Evolutionary conservation across 2,113 vertebrate species (phyloP).

Genomic region (Setophaga coronata): DNA sequence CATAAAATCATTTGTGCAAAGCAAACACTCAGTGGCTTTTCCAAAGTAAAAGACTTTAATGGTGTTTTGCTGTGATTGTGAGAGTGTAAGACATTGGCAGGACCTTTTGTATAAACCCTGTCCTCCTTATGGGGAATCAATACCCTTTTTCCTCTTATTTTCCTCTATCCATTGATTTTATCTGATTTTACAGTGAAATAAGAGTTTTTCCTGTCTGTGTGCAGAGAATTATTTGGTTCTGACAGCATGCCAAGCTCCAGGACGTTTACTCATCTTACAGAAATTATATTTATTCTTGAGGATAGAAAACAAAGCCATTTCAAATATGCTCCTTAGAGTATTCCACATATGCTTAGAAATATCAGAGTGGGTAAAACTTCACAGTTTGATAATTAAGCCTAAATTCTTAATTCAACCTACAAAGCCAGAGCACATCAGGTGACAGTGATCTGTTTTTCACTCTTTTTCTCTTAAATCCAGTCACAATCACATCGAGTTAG

Average conservation of each 20-base stretch:
- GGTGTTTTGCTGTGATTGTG: not conserved
- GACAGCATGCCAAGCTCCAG: not conserved
- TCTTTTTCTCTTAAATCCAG: not conserved
- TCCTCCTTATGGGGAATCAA: not conserved
- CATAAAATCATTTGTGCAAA: not conserved
- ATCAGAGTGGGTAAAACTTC: not conserved
- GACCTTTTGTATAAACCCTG: rapidly evolving
- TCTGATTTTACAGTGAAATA: not conserved
- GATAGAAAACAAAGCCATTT: not conserved
- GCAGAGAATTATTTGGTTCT: not conserved
- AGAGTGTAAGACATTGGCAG: not conserved
- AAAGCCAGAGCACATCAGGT: not conserved
- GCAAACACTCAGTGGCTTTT: not conserved
- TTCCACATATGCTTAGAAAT: not conserved
- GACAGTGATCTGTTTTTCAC: not conserved
- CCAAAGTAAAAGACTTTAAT: not conserved
- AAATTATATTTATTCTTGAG: not conserved
- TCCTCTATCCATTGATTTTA: not conserved
- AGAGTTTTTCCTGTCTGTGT: not conserved
- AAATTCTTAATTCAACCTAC: not conserved
- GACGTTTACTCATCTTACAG: not conserved
- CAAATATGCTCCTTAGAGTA: not conserved
- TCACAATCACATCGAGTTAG: not conserved
- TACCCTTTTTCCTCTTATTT: not conserved
- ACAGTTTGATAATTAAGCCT: not conserved